Base-by-base conservation (phyloP, 2,113 vertebrate genomes). In the Callipepla californica region DNA sequence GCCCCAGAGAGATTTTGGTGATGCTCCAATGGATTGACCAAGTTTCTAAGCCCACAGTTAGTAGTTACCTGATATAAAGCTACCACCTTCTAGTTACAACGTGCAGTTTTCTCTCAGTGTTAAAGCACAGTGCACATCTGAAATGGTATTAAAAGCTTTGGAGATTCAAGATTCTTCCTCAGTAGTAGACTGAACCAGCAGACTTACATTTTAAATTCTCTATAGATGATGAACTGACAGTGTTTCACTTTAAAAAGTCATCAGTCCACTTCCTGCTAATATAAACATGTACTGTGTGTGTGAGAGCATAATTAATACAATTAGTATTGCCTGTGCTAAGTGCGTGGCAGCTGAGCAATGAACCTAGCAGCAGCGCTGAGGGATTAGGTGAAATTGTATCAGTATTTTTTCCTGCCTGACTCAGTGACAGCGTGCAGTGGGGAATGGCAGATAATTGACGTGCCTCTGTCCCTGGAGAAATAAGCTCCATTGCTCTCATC, bases 331-430 rank as follows among this genome's bases (percentile, higher is more conserved):
- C 82, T 4, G 0, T 72, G 70, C 69, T 95, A 92, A 92, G 85
- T 84, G 91, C 82, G 72, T 1, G 7, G 86, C 86, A 76, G 86
- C 25, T 94, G 91, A 96, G 85, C 82, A 91, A 96, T 92, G 61
- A 96, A 94, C 81, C 85, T 85, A 95, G 89, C 75, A 91, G 87
- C 32, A 67, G 67, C 65, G 72, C n/a, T 11, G 5, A 85, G 58
- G 76, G 87, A 90, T 68, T 91, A 90, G 92, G 90, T 95, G 95
- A 97, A 96, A 97, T 74, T 51, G 82, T 89, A 92, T 93, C 80
- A 90, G 93, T 57, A 17, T 11, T 26, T 58, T 80, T 83, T 48
- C 70, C 76, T 77, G 58, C 68, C 51, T 61, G 76, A 80, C 80
- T 62, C 58, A 1, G 78, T 89, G 85, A 91, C 65, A 89, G 93